A percentile compares a stretch with the other conserved stretches of the same genome.
Evolutionary conservation across 1,140 invertebrate genomes (phyloP).

Genomic region (Drosophila mojavensis): DNA sequence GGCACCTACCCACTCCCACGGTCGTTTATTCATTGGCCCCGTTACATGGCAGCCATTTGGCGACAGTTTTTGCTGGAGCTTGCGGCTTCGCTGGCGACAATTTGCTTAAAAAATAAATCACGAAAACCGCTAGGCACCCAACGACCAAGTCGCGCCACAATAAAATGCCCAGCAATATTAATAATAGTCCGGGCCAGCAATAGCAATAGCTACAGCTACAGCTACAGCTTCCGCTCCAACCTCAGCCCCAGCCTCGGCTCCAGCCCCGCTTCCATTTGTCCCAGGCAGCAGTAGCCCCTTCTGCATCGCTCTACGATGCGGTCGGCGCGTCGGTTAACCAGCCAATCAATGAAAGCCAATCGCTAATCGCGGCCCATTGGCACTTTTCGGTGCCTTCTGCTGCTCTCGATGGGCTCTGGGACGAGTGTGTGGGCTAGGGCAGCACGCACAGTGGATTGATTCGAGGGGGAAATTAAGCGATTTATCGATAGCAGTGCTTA

Average conservation of each 20-base stretch:
- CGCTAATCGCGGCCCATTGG: slow-evolving; percentile 6
- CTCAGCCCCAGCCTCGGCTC: neutral
- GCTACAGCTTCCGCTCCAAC: neutral
- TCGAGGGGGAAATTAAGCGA: neutral
- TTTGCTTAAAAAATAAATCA: slow-evolving; percentile 83
- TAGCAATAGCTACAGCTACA: neutral
- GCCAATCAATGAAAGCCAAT: slow-evolving; percentile 21
- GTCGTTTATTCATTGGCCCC: slow-evolving; percentile 57
- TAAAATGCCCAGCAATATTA: slow-evolving; percentile 68
- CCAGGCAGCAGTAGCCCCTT: slow-evolving; percentile 18
- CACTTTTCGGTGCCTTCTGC: neutral
- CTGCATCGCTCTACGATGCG: slow-evolving; percentile 1
- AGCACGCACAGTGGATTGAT: slow-evolving; percentile 13
- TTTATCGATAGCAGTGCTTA: neutral
- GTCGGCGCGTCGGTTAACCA: slow-evolving; percentile 3
- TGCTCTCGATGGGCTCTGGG: neutral
- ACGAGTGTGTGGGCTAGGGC: neutral
- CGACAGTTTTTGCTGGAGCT: slow-evolving; percentile 57
- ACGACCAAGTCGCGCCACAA: slow-evolving; percentile 51
- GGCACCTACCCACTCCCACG: slow-evolving; percentile 22
- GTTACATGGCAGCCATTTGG: slow-evolving; percentile 69
- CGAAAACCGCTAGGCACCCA: slow-evolving; percentile 50
- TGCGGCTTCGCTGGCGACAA: slow-evolving; percentile 59
- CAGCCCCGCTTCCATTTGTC: neutral
- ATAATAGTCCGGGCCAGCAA: slow-evolving; percentile 40